These are phyloP conservation scores for Choreutis nemorana DNA, from an alignment of 2,888 invertebrate genomes.

Conservation along the genomic window DNA sequence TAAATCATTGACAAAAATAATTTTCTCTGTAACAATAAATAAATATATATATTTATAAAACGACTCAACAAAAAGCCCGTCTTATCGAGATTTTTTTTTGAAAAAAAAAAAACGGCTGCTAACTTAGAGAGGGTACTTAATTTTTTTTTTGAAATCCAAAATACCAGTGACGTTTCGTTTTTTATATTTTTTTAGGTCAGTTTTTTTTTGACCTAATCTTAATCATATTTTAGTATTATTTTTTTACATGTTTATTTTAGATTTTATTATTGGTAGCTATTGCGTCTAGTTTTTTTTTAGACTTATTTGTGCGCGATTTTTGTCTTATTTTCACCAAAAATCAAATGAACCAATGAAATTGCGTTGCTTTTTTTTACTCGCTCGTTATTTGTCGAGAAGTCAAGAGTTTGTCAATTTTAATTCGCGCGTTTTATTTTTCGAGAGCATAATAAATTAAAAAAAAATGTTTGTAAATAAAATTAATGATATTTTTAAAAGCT, in stretches of 20 bases:
- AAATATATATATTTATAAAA: too few relatives aligned
- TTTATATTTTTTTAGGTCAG: slow-evolving; percentile 10
- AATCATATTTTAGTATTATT: slow-evolving; percentile 16
- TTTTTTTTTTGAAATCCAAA: slow-evolving; percentile 17
- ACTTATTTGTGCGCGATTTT: slow-evolving; percentile 13
- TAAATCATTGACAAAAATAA: too few relatives aligned
- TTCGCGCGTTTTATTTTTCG: too few relatives aligned
- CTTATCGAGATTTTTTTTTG: background rate
- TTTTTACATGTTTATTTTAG: slow-evolving; percentile 16
- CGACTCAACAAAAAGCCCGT: too few relatives aligned
- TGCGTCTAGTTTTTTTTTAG: slow-evolving; percentile 16
- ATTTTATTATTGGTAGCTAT: slow-evolving; percentile 19
- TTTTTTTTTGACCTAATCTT: slow-evolving; percentile 14
- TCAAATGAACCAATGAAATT: too few relatives aligned
- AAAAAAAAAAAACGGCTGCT: slow-evolving; percentile 27
- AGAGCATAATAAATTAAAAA: slow-evolving; percentile 5
- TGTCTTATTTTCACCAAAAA: too few relatives aligned
- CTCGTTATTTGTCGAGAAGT: too few relatives aligned
- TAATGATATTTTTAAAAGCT: slow-evolving; percentile 14
- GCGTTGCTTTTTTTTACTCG: too few relatives aligned
- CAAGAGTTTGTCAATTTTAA: too few relatives aligned
- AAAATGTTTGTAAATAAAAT: slow-evolving; percentile 15
- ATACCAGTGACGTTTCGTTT: slow-evolving; percentile 29
- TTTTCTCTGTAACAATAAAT: too few relatives aligned
- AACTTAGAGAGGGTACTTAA: slow-evolving; percentile 45